Conservation (phyloP, 92 coral and sea anemone genomes). For the Epizoanthus fatuus region DNA sequence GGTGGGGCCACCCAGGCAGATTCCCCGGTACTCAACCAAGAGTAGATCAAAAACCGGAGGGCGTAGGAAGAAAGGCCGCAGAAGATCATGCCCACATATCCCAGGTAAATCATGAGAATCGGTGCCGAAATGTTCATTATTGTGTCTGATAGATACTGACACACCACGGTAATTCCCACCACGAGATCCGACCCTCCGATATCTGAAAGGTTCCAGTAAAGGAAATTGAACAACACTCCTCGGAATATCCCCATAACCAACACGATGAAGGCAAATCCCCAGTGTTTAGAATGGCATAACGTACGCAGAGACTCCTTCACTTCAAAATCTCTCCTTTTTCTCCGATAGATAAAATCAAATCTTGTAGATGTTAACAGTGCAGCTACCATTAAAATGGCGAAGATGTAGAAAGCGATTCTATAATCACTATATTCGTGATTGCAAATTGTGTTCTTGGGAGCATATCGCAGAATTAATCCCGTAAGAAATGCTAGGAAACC, state of each 20-base stretch:
- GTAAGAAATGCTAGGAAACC: constrained; percentile 78
- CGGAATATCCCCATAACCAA: constrained; percentile 82
- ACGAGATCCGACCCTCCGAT: constrained; percentile 88
- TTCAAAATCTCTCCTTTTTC: constrained; percentile 63
- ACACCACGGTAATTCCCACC: constrained; percentile 85
- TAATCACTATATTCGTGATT: constrained; percentile 76
- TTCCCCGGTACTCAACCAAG: constrained; percentile 85
- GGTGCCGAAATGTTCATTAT: constrained; percentile 82
- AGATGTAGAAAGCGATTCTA: constrained; percentile 78
- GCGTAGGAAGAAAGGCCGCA: constrained; percentile 88
- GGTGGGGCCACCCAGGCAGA: constrained; percentile 93
- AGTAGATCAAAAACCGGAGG: constrained; percentile 83
- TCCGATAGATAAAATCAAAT: constrained; percentile 78
- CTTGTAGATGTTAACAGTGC: constrained; percentile 73
- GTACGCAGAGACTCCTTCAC: constrained; percentile 66
- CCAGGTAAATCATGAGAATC: constrained; percentile 77
- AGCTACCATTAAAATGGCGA: constrained; percentile 74
- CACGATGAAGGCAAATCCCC: constrained; percentile 71
- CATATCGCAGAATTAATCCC: constrained; percentile 70
- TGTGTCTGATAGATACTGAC: constrained; percentile 87
- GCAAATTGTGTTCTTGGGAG: constrained; percentile 77
- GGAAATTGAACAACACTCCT: constrained; percentile 86
- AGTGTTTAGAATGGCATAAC: constrained; percentile 57
- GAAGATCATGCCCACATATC: constrained; percentile 87
- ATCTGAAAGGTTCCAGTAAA: constrained; percentile 87